Evolutionary conservation across 2,888 invertebrate genomes (phyloP).

Genomic region (Drosophila subquinaria): DNA sequence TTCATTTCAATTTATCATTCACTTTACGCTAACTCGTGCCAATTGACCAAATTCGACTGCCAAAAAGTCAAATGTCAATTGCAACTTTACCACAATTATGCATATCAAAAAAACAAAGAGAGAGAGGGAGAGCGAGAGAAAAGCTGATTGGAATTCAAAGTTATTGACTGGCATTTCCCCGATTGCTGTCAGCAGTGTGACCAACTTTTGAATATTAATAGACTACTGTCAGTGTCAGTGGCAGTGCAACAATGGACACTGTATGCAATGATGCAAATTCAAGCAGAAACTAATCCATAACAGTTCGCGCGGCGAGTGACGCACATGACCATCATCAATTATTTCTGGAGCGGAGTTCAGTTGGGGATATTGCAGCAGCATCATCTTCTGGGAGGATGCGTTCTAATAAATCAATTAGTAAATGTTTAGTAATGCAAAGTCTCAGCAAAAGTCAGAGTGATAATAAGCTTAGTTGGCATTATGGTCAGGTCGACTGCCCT

Average conservation of each 20-base stretch:
- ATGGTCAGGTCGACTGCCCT: constrained; percentile 26
- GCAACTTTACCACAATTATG: constrained; percentile 64
- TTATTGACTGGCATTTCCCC: constrained; percentile 29
- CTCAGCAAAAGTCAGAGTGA: constrained; percentile 37
- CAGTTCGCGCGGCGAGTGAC: constrained; percentile 31
- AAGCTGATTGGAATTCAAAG: constrained; percentile 22
- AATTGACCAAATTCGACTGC: constrained; percentile 37
- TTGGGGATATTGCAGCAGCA: constrained; percentile 20
- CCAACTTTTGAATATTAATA: constrained; percentile 61
- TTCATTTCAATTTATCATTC: constrained; percentile 14
- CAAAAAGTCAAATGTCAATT: constrained; percentile 52
- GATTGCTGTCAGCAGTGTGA: constrained; percentile 48
- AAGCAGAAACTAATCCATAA: constrained; percentile 53
- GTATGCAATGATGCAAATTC: constrained; percentile 21
- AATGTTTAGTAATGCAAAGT: constrained; percentile 34
- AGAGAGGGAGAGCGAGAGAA: not conserved
- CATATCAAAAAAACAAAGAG: constrained; percentile 17
- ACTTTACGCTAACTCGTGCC: constrained; percentile 21
- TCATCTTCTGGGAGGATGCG: constrained; percentile 1
- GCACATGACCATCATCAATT: constrained; percentile 47
- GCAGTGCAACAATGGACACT: constrained; percentile 1
- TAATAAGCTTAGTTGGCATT: constrained; percentile 57
- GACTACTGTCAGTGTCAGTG: constrained; percentile 50
- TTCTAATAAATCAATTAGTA: constrained; percentile 63
- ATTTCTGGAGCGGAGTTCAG: constrained; percentile 34